Evolutionary conservation across 2,888 invertebrate genomes (phyloP).

Genomic region (Podotricha telesiphe): DNA sequence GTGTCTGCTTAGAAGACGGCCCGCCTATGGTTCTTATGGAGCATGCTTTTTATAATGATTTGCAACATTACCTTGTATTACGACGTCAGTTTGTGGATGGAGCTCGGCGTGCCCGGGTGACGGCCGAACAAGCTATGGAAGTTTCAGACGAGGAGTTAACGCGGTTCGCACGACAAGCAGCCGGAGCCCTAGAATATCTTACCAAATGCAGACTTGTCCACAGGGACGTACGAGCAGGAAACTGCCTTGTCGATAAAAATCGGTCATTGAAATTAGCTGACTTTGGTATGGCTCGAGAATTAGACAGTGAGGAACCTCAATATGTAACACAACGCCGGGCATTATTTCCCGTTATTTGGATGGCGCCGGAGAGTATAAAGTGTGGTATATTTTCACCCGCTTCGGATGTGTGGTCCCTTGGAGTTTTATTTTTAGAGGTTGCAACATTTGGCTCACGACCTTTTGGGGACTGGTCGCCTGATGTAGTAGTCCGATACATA

Average conservation of each 20-base stretch:
- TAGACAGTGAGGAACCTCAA: slow-evolving; percentile 88
- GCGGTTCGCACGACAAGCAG: slow-evolving; percentile 69
- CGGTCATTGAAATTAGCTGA: slow-evolving; percentile 90
- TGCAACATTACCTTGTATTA: slow-evolving; percentile 89
- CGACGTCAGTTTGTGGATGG: slow-evolving; percentile 88
- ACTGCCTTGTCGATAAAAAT: slow-evolving; percentile 89
- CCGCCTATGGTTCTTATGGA: slow-evolving; percentile 96
- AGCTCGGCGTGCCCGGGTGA: slow-evolving; percentile 82
- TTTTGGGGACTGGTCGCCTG: slow-evolving; percentile 89
- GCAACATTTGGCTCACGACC: slow-evolving; percentile 95
- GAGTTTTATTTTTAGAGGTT: slow-evolving; percentile 92
- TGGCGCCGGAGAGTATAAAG: slow-evolving; percentile 93
- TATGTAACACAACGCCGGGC: slow-evolving; percentile 92
- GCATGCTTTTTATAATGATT: slow-evolving; percentile 94
- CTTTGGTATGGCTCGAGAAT: slow-evolving; percentile 87
- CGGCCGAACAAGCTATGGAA: slow-evolving; percentile 82
- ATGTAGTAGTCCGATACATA: slow-evolving; percentile 84
- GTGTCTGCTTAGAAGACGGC: slow-evolving; percentile 89
- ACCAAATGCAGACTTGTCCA: slow-evolving; percentile 91
- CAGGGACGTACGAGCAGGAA: slow-evolving; percentile 91
- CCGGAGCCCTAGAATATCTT: slow-evolving; percentile 90
- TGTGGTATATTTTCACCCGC: slow-evolving; percentile 91
- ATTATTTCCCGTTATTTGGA: slow-evolving; percentile 94
- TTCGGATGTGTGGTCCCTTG: slow-evolving; percentile 95
- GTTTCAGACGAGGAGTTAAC: slow-evolving; percentile 60